Conservation (phyloP, 2,113 vertebrate species). For the Nipponia nippon region DNA sequence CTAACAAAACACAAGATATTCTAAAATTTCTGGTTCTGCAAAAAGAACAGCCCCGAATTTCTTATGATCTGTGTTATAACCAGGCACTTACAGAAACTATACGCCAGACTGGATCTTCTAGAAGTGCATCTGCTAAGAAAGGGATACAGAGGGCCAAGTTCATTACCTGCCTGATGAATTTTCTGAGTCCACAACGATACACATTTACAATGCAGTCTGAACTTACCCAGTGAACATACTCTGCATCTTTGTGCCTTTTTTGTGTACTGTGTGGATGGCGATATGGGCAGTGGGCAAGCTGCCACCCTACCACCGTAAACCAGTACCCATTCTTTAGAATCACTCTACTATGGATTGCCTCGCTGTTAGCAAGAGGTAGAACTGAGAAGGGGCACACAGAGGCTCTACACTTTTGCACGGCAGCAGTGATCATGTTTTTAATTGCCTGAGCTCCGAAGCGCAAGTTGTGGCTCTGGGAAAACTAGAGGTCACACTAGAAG, state of each 20-base stretch:
- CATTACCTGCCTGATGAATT: not conserved
- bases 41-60: not conserved
- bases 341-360: not conserved
- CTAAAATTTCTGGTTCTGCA: not conserved
- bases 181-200: not conserved
- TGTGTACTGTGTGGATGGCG: accelerated
- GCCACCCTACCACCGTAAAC: not conserved
- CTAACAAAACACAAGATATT: not conserved
- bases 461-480: not conserved
- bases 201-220: not conserved
- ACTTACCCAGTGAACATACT: not conserved
- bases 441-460: not conserved
- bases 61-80: not conserved
- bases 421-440: not conserved
- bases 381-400: not conserved
- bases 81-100: not conserved
- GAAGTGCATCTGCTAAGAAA: not conserved
- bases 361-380: not conserved
- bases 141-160: not conserved
- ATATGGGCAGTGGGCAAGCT: not conserved
- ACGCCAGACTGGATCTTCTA: not conserved
- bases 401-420: not conserved
- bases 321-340: not conserved
- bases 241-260: not conserved
- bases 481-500: not conserved